phyloP scores from a whole-genome alignment of 2,113 vertebrate species.

The Salvelinus sp. region DNA sequence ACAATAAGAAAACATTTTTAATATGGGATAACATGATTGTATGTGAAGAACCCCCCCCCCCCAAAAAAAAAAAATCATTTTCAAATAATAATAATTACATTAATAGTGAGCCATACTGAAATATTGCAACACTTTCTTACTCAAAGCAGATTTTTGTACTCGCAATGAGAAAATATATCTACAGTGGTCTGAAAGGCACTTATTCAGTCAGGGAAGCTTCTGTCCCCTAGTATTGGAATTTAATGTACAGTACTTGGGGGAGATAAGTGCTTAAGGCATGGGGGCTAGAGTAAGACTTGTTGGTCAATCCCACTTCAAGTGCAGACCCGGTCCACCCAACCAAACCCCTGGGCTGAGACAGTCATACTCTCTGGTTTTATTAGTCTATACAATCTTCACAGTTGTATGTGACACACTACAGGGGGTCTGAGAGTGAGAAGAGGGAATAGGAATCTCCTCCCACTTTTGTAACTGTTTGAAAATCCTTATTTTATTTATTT shows the following conservation, averaged over 20 bases:
- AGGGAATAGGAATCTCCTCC: not conserved
- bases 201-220: not conserved
- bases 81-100: not conserved
- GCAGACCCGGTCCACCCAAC: too few species aligned
- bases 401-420: too few species aligned
- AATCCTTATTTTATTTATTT: too few species aligned
- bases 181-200: not conserved
- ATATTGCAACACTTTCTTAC: not conserved
- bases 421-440: not conserved
- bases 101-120: not conserved
- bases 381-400: too few species aligned
- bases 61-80: not conserved
- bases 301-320: too few species aligned
- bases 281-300: too few species aligned
- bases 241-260: not conserved
- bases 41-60: not conserved
- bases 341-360: too few species aligned
- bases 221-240: not conserved
- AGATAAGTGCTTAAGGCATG: too few species aligned
- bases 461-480: not conserved
- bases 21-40: slow-evolving; percentile 37
- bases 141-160: not conserved
- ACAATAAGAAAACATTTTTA: slow-evolving; percentile 54
- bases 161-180: not conserved
- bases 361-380: too few species aligned